Percentiles rank a stretch among this genome's conserved stretches.
Conservation (phyloP, 2,113 vertebrate genomes). For the Raja brachyura region DNA sequence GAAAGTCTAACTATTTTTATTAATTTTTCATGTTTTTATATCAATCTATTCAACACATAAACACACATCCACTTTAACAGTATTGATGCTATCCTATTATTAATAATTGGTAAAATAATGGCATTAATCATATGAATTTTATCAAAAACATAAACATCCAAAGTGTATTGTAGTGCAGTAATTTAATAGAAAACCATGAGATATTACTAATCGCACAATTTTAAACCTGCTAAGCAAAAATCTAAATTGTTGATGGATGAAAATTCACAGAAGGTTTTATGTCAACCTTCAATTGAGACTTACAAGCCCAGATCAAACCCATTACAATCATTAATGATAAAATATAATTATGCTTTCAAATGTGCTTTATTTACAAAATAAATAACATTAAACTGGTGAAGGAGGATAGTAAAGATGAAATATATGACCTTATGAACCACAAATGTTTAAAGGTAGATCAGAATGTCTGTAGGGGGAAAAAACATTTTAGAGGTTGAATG, state of each 20-base stretch:
- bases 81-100: background rate
- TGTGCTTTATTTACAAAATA: background rate
- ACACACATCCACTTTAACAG: background rate
- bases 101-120: background rate
- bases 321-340: slow-evolving; percentile 19
- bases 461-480: background rate
- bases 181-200: background rate
- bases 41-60: background rate
- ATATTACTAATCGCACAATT: background rate
- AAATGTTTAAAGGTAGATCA: background rate
- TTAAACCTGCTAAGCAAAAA: background rate
- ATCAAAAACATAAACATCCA: background rate
- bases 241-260: background rate
- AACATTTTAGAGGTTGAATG: slow-evolving; percentile 26
- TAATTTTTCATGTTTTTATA: background rate
- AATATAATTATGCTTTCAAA: slow-evolving; percentile 27
- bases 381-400: slow-evolving; percentile 2
- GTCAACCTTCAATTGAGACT: background rate
- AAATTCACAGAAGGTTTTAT: background rate
- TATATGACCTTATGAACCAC: background rate
- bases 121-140: background rate
- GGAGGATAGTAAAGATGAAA: background rate
- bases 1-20: background rate
- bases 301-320: slow-evolving; percentile 1
- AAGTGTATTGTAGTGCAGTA: background rate